Base-by-base conservation (phyloP, 2,797 vertebrate species). In the Antennarius maculatus region DNA sequence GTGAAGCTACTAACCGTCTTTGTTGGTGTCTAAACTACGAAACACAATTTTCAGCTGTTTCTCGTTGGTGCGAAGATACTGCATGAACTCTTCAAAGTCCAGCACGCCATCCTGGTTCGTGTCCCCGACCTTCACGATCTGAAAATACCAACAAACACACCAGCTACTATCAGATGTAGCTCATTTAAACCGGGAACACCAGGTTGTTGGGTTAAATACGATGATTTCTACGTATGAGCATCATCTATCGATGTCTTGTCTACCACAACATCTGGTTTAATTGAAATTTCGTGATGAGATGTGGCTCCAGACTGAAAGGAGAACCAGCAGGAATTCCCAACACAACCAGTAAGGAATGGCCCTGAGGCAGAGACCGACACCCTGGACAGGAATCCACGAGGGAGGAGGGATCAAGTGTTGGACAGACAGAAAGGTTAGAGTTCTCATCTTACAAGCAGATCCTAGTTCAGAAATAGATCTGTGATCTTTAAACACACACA, bases 21-120 rank as follows among this genome's bases (percentile, higher is more conserved):
- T 92, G 87, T 97, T 97, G 66, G 80, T 90, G 88, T 97, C 96
- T 69, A 97, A 84, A 56, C 88, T 95, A 49, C 87, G 89, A 81
- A 97, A 97, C 91, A 97, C 95, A 71, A 96, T 88, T 58, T 92
- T 92, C 28, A 97, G 93, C 28, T 94, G 88, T 61, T 94, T 94
- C 76, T 97, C 96, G 0, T 96, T 92, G 6, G 88, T 80, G 28
- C 88, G 91, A 42, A 97, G 92, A 81, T 95, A 97, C 45, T 86
- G 84, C 0, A 77, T 84, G 74, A 97, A 97, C 86, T 97, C 96
- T 31, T 95, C 90, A 14, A 97, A 94, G 87, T 95, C 93, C 66
- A 97, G 86, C 16, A 94, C 90, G 0, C 94, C 95, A 6, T 95
- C 94, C 0, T 89, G 78, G 76, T 95, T 94, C 37, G 85, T 86